Conservation (phyloP, 2,888 invertebrate genomes). For the Protophormia terraenovae region DNA sequence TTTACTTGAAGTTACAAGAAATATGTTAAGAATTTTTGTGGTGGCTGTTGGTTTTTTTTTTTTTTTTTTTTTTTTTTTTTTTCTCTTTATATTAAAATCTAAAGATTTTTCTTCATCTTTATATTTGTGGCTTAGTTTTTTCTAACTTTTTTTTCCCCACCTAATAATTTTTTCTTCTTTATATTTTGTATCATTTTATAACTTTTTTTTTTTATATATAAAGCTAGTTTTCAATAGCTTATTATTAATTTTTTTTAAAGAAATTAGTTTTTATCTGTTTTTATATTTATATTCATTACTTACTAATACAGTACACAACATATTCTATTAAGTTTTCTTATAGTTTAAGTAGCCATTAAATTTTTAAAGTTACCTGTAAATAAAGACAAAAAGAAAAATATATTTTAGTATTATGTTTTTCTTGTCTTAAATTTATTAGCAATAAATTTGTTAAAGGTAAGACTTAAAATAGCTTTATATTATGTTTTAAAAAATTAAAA, state of each 20-base stretch:
- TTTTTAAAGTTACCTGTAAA: constrained; percentile 13
- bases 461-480: neutral
- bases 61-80: too few species aligned
- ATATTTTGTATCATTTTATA: constrained; percentile 14
- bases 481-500: neutral
- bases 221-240: constrained; percentile 1
- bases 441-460: constrained; percentile 32
- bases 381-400: constrained; percentile 12
- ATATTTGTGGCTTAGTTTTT: constrained; percentile 5
- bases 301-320: constrained; percentile 2
- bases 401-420: neutral
- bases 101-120: neutral
- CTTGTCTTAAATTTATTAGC: constrained; percentile 25
- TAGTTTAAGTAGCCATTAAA: constrained; percentile 14
- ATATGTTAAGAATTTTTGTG: neutral
- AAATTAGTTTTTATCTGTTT: neutral
- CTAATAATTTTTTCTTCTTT: neutral
- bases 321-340: neutral
- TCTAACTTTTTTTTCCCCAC: neutral
- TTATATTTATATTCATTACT: constrained; percentile 2
- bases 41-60: neutral
- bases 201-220: constrained; percentile 14
- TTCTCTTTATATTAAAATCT: too few species aligned
- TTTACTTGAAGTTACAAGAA: too few species aligned
- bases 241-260: neutral